Evolutionary conservation across 2,888 invertebrate genomes (phyloP).

Genomic region (Notocelia uddmanniana): DNA sequence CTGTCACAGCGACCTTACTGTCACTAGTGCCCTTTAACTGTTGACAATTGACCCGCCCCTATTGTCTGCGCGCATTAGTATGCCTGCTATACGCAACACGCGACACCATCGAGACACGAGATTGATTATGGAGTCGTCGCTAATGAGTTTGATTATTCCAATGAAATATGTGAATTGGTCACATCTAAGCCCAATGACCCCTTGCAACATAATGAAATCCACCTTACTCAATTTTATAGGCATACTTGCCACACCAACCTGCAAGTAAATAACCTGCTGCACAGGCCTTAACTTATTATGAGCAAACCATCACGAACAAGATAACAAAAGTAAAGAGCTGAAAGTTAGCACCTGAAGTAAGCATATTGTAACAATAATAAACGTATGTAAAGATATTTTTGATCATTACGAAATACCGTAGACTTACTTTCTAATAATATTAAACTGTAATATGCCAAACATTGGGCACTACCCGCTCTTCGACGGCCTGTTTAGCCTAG

Average conservation of each 20-base stretch:
- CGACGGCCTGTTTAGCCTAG: no score
- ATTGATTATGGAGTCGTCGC: constrained; percentile 17
- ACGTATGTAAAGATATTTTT: no score
- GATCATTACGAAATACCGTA: no score
- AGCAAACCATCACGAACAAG: not conserved
- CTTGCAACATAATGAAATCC: constrained; percentile 25
- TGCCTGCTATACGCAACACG: constrained; percentile 14
- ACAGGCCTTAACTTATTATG: no score
- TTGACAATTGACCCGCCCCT: constrained; percentile 20
- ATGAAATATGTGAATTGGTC: constrained; percentile 24
- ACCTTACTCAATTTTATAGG: constrained; percentile 32
- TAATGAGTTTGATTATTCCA: constrained; percentile 16
- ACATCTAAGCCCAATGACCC: constrained; percentile 6
- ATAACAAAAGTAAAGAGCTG: not conserved
- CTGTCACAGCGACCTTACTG: constrained; percentile 18
- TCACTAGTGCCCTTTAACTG: constrained; percentile 20
- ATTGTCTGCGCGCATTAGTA: constrained; percentile 32
- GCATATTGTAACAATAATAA: no score
- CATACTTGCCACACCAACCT: constrained; percentile 12
- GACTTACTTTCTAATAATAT: no score
- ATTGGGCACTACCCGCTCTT: no score
- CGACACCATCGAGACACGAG: not conserved
- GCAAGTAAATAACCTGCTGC: no score
- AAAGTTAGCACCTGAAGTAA: no score
- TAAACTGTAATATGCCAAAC: no score